Percentiles rank a stretch among this genome's conserved stretches.
These are phyloP conservation scores for Microcebus tavaratra DNA, from an alignment of 2,113 vertebrate genomes.

Conservation along the genomic window DNA sequence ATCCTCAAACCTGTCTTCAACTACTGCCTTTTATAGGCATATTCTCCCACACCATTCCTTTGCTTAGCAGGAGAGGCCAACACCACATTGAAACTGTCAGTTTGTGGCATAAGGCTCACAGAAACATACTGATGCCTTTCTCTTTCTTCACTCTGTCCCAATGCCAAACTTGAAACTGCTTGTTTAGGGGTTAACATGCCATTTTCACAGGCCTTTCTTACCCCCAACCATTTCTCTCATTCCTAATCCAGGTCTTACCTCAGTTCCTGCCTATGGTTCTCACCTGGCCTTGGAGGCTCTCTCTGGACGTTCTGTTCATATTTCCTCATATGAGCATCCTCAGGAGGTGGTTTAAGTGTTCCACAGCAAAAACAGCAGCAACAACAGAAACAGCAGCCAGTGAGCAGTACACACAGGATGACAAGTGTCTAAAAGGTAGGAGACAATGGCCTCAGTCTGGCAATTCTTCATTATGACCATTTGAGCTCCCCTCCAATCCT, in stretches of 20 bases:
- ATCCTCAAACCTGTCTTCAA: background rate
- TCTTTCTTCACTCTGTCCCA: background rate
- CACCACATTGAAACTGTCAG: background rate
- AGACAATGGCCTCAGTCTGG: background rate
- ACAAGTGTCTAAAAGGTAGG: constrained; percentile 83
- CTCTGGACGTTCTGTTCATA: background rate
- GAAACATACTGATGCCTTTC: background rate
- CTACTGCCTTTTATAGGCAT: background rate
- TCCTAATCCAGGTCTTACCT: background rate
- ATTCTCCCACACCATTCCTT: background rate
- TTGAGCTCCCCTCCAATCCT: background rate
- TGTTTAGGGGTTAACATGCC: constrained; percentile 85
- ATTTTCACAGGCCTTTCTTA: constrained; percentile 84
- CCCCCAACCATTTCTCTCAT: background rate
- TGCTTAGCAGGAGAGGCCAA: background rate
- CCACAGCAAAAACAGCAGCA: constrained; percentile 96
- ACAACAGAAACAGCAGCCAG: constrained; percentile 95
- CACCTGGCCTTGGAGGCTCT: constrained; percentile 47
- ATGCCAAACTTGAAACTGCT: constrained; percentile 84
- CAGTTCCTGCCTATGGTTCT: background rate
- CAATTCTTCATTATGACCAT: background rate
- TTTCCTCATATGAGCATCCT: constrained; percentile 74
- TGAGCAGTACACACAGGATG: constrained; percentile 87
- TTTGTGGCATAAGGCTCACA: background rate
- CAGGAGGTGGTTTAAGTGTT: constrained; percentile 87